Conservation (phyloP, 2,113 vertebrate species). For the Phaethon lepturus region DNA sequence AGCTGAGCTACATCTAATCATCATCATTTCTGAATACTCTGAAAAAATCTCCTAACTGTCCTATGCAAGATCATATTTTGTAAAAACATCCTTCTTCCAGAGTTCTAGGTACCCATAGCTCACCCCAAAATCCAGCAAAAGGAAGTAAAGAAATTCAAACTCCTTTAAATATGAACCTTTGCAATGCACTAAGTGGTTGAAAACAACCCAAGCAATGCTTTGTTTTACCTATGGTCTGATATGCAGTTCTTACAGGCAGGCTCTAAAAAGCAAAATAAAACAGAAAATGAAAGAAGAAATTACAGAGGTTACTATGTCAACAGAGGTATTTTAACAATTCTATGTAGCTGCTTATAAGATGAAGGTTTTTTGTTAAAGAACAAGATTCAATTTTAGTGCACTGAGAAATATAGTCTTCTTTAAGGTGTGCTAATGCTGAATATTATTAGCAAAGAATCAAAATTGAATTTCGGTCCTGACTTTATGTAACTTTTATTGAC, state of each 20-base stretch:
- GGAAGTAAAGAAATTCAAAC: not conserved
- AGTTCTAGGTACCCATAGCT: not conserved
- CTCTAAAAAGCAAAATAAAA: not conserved
- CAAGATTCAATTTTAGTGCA: not conserved
- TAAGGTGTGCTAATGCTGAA: conserved; percentile 1
- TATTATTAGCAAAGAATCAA: conserved; percentile 26
- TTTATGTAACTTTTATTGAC: conserved; percentile 39
- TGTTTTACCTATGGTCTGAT: not conserved
- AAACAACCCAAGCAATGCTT: not conserved
- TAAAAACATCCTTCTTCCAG: not conserved
- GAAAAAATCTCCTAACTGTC: not conserved
- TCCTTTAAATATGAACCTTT: not conserved
- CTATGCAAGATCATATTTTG: not conserved
- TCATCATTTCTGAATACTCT: not conserved
- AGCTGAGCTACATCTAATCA: not conserved
- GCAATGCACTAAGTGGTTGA: not conserved
- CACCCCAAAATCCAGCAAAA: not conserved
- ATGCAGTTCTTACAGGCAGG: not conserved
- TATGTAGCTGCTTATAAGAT: not conserved
- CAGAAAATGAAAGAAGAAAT: not conserved
- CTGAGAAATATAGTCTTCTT: not conserved
- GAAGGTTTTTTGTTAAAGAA: not conserved
- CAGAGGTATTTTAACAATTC: not conserved
- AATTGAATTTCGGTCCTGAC: conserved; percentile 49
- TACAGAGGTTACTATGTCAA: not conserved